Evolutionary conservation across 2,113 vertebrate genomes (phyloP), one percentile per base, ranked within the genome.

Genomic region (Amphilophus citrinellus): DNA sequence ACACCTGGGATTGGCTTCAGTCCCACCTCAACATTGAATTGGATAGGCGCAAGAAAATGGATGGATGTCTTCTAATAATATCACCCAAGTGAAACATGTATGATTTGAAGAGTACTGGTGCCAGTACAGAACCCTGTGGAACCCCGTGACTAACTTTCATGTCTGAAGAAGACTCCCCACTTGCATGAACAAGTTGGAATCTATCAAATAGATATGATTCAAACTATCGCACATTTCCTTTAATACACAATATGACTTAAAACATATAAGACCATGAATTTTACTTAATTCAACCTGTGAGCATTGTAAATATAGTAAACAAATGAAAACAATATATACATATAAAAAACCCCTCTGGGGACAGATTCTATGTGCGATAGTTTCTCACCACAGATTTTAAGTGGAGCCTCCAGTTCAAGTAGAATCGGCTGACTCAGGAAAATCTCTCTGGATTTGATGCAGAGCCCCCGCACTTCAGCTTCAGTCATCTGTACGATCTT

Each of bases 361-460:
- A 14, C 22, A 44, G 47, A 13, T 10, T 59, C 57, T 65, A 22
- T 22, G 22, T 22, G 22, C 22, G 22, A 22, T 22, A 22, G 66
- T 61, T 42, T 89, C 94, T 94, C 79, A 95, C 98, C 98, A 93
- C 98, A 99, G 73, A 99, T 99, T 95, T 99, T 99, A 83, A 99
- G 95, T 3, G 98, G 98, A 63, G 98, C 98, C 91, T 99, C 98
- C 87, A 99, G 95, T 88, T 99, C 98, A 87, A 99, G 93, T 61
- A 99, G 97, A 93, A 99, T 99, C 77, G 98, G 98, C 92, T 99
- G 98, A 92, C 98, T 99, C 93, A 99, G 97, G 93, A 99, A 99
- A 93, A 99, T 99, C 95, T 99, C 98, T 61, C 98, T 96, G 90
- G 98, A 99, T 88, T 98, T 98, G 95, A 99, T 98, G 92, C 98